A percentile compares a stretch with the other conserved stretches of the same genome.
phyloP scores from a whole-genome alignment of 92 coral and sea anemone genomes.

The Phenganax marumi region DNA sequence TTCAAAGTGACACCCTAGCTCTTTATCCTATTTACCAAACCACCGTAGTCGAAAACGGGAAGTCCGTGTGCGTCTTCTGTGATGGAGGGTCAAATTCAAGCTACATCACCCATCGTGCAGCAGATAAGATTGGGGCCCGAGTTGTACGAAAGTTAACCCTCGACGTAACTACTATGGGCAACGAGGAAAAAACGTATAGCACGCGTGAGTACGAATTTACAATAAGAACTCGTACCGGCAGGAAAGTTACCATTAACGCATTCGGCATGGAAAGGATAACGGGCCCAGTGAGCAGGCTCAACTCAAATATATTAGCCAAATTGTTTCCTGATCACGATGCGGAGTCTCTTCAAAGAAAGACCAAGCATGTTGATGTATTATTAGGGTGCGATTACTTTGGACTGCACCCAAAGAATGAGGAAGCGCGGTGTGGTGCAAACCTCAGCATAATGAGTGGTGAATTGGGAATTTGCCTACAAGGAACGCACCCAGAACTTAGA shows the following conservation, averaged over 20 bases:
- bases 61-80: constrained; percentile 58
- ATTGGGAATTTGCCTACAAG: constrained; percentile 73
- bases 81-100: constrained; percentile 66
- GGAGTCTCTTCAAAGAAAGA: constrained; percentile 63
- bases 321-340: constrained; percentile 64
- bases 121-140: constrained; percentile 59
- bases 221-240: constrained; percentile 49
- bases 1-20: constrained; percentile 51
- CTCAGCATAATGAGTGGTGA: constrained; percentile 69
- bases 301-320: constrained; percentile 35
- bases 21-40: constrained; percentile 72
- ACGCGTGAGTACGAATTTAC: constrained; percentile 58
- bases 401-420: constrained; percentile 66
- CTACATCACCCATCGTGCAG: constrained; percentile 68
- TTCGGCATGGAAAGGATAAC: constrained; percentile 69
- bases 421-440: constrained; percentile 58
- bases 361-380: constrained; percentile 46
- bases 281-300: constrained; percentile 56
- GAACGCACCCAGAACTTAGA: constrained; percentile 55
- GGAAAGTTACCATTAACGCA: constrained; percentile 53
- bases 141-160: constrained; percentile 43
- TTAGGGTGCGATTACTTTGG: constrained; percentile 66
- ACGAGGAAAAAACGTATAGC: constrained; percentile 55
- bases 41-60: constrained; percentile 58
- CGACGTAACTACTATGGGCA: constrained; percentile 66